Conservation (phyloP, 64 coral and sea anemone genomes). For the Montipora capricornis region DNA sequence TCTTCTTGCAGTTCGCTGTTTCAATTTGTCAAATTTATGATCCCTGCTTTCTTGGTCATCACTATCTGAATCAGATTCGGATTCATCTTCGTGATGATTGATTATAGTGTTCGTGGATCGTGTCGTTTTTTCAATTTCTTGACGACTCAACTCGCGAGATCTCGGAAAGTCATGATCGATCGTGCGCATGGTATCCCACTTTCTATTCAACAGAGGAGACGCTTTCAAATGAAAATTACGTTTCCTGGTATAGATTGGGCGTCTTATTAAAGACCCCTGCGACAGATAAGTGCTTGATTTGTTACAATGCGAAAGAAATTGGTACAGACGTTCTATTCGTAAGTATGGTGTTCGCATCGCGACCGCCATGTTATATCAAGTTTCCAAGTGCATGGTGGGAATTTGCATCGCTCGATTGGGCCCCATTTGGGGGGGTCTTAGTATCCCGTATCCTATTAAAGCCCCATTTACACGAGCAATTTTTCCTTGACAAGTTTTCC, state of each 20-base stretch:
- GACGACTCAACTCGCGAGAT: neutral
- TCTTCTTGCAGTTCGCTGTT: neutral
- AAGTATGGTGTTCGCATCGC: neutral
- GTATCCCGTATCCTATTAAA: too few species aligned
- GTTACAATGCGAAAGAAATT: neutral
- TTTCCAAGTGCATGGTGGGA: too few species aligned
- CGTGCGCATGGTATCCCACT: neutral
- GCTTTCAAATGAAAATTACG: neutral
- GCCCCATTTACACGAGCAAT: too few species aligned
- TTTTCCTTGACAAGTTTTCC: too few species aligned
- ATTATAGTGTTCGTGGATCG: neutral
- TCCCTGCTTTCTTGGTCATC: constrained; percentile 1
- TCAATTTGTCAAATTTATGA: neutral
- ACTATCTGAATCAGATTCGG: constrained; percentile 23
- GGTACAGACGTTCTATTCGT: neutral
- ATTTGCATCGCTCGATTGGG: too few species aligned
- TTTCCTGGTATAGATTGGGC: neutral
- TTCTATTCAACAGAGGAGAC: neutral
- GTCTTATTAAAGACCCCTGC: neutral
- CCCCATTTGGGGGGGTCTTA: too few species aligned
- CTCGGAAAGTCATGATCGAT: neutral
- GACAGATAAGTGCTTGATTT: neutral
- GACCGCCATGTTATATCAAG: constrained; percentile 23
- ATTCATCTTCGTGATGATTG: neutral
- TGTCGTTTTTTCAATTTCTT: neutral